Evolutionary conservation across 30 jellyfish, hydroid and myxozoan species (phyloP), one percentile per base, ranked within the genome.

Genomic region (Clytia hemisphaerica): DNA sequence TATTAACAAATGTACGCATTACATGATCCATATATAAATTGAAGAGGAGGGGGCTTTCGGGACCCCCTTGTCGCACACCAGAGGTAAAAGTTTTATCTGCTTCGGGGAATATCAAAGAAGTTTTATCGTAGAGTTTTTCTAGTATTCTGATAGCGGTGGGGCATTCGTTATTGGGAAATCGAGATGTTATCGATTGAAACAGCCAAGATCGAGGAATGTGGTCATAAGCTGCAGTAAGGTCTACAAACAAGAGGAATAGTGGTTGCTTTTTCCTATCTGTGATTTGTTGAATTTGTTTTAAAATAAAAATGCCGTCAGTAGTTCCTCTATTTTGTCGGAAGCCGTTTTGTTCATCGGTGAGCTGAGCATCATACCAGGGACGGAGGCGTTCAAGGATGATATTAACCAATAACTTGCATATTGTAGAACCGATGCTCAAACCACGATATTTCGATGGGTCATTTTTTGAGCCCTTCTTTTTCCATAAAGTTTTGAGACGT

Each of bases 1-100:
- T 50, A 6, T 50, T 21, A 14, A 50, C 28, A 21, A 50, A 50
- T 7, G 22, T 21, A 21, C 65, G 65, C 65, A 50, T 50, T 6
- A 50, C 65, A 50, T 7, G 22, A 21, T 50, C 65, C 15, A 50
- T 50, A 21, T 7, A 50, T 28, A 14, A 50, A 21, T 7, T n/a
- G n/a, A n/a, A n/a, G n/a, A n/a, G n/a, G n/a, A n/a, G n/a, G n/a
- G n/a, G n/a, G n/a, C n/a, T 9, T 50, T 50, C 27, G 10, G 65
- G 65, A 21, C 14, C 65, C 28, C 65, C 65, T 21, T 50, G 65
- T 7, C 65, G 65, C 10, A 50, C 65, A 50, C 65, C 65, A 14
- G 65, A 50, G 27, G 65, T 50, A 21, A 50, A 50, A 50, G 65
- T 50, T 6, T 7, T 50, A 10, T 7, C 27, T 15, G 65, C 65